These are phyloP conservation scores for Drosophila atripex DNA, from an alignment of 2,888 invertebrate genomes.

Conservation along the genomic window DNA sequence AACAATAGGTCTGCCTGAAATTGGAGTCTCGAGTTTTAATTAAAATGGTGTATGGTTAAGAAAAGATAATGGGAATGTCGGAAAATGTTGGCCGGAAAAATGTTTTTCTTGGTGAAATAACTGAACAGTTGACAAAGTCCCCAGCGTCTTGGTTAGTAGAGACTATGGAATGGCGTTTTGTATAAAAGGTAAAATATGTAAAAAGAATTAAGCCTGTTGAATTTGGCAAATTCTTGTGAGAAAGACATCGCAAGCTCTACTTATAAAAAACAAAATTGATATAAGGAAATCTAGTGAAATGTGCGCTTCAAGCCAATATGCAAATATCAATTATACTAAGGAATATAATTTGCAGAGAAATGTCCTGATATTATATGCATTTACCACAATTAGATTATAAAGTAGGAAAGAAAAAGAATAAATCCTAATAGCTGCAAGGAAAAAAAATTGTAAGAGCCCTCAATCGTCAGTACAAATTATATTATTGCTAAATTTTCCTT, in stretches of 20 bases:
- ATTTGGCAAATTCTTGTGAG: background rate
- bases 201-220: background rate
- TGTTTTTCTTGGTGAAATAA: constrained; percentile 9
- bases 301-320: constrained; percentile 41
- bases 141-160: constrained; percentile 8
- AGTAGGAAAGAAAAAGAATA: constrained; percentile 17
- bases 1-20: constrained; percentile 1
- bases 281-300: constrained; percentile 25
- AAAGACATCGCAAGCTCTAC: too few relatives aligned
- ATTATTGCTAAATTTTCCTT: constrained; percentile 61
- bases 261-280: constrained; percentile 18
- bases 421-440: constrained; percentile 33
- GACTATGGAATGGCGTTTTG: constrained; percentile 10
- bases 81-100: background rate
- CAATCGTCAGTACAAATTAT: constrained; percentile 50
- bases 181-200: background rate
- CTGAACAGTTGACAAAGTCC: constrained; percentile 7
- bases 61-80: constrained; percentile 1
- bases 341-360: constrained; percentile 25
- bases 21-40: constrained; percentile 35
- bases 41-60: constrained; percentile 19
- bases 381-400: constrained; percentile 55
- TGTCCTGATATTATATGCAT: background rate
- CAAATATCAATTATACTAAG: constrained; percentile 50
- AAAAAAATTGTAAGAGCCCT: constrained; percentile 20